Base-by-base conservation (phyloP, 2,888 invertebrate species). In the Nineta flava region DNA sequence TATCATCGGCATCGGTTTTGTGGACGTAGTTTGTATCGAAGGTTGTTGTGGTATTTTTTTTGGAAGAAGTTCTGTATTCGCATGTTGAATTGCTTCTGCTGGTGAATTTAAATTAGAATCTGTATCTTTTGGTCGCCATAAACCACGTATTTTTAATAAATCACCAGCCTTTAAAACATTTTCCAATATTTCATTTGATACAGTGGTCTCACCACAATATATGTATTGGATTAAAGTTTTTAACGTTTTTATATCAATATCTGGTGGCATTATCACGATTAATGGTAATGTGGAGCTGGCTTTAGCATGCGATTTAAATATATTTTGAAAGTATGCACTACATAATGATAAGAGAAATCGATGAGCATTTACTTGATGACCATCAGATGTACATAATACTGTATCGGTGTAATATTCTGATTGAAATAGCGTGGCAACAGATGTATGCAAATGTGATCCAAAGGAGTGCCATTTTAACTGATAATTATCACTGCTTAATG, bases 391-490 rank as follows among this genome's bases (percentile, higher is more conserved):
- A 55, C 86, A 83, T 51, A 88, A 67, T 53, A 85, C 77, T 50
- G 87, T 87, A 65, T 88, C 88, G 43, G 87, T 83, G 63, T 84
- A 88, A 56, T 83, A 77, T 62, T 87, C 87, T 60, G 83, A 85
- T 52, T 83, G 80, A 15, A 82, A 54, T 2, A 66, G 61, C 15
- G 83, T 80, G 52, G 87, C 83, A 47, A 88, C 83, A 53, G 86
- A 87, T 48, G 83, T 79, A 67, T 87, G 87, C 59, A 88, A 72
- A 69, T 87, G 85, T 31, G 82, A 77, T 59, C 82, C 78, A 71
- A 86, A 87, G 56, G 87, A 87, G 67, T 87, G 85, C 88, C 88
- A 88, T 73, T 88, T 88, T 49, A 88, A 72, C 67, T 88, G 87
- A 66, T 87, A 88, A 59, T 87, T 88, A 66, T 88, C 88, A 59